Base-by-base conservation (phyloP, 2,113 vertebrate species). In the Hiodon tergisus region DNA sequence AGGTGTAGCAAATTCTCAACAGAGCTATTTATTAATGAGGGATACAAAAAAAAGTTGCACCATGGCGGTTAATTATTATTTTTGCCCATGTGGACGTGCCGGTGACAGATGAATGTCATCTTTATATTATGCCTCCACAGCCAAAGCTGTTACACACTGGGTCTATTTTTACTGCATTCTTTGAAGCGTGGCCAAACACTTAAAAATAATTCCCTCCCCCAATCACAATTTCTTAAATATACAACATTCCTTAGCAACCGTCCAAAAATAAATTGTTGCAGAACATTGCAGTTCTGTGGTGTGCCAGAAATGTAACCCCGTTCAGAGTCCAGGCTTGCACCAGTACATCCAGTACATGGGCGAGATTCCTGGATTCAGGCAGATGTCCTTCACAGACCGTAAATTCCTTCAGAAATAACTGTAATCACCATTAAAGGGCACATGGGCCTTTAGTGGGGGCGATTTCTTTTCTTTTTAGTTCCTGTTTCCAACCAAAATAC, bases 141-240 rank as follows among this genome's bases (percentile, higher is more conserved):
- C 71, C 65, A 57, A 47, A n/a, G 47, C 75, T 50, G 9, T 17
- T 63, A 75, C 77, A 65, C 68, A 47, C 14, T 72, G 67, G 17
- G n/a, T 73, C 60, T 80, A 78, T 82, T 80, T 80, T 79, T 77
- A 79, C 76, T 50, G 52, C 77, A 73, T 83, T 77, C 75, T 76
- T 77, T 77, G 8, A 47, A 77, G 65, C 14, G 69, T 66, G 75
- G 72, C 57, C 76, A 79, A 79, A 67, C 72, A 75, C 75, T 79
- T 75, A 70, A 79, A 70, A 80, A 67, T 71, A 70, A 16, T 58
- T 53, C 61, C 67, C 60, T 55, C 54, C 61, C 71, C 46, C 72
- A 75, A 79, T 70, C 66, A 69, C 68, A 54, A 59, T 82, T 82
- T 77, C 73, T 80, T 67, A 74, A 74, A 77, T 80, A 80, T 77